phyloP scores from a whole-genome alignment of 2,113 vertebrate species.

The Danio rerio region DNA sequence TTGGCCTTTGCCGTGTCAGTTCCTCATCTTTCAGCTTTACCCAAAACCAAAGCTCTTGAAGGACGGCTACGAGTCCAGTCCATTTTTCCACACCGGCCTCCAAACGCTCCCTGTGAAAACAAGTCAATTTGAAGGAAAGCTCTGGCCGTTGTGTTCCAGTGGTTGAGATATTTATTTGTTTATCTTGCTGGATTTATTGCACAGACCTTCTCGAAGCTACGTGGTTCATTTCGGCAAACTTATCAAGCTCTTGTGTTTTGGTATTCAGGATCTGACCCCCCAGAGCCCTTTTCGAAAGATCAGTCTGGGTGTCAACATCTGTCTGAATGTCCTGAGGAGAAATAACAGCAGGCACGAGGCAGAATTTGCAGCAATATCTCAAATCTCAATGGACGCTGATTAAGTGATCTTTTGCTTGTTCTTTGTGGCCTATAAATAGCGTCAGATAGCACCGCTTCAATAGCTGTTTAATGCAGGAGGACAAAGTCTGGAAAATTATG shows the following conservation, averaged over 20 bases:
- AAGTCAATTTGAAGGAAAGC: conserved; percentile 13
- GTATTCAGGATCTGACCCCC: conserved; percentile 81
- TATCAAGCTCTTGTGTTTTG: conserved; percentile 73
- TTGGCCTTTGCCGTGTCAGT: conserved; percentile 78
- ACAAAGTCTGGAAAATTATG: background rate
- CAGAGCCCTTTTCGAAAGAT: conserved; percentile 83
- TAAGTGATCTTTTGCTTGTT: background rate
- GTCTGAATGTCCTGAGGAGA: conserved; percentile 84
- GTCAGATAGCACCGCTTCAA: background rate
- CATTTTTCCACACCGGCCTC: conserved; percentile 83
- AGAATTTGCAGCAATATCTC: conserved; percentile 12
- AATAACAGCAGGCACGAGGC: conserved; percentile 2
- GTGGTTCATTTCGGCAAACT: conserved; percentile 9
- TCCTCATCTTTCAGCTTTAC: conserved; percentile 81
- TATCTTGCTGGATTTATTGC: background rate
- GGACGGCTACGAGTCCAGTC: conserved; percentile 75
- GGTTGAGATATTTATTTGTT: background rate
- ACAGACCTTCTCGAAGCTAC: conserved; percentile 26
- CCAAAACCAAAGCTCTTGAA: conserved; percentile 85
- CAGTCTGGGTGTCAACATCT: conserved; percentile 85
- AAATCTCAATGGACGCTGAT: conserved; percentile 24
- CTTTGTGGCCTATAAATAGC: background rate
- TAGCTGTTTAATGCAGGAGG: background rate
- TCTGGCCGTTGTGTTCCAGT: background rate
- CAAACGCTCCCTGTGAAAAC: conserved; percentile 74